A percentile compares a stretch with the other conserved stretches of the same genome.
These are phyloP conservation scores for Brachionus rotundiformis DNA, from an alignment of 1,140 invertebrate genomes.

Conservation along the genomic window DNA sequence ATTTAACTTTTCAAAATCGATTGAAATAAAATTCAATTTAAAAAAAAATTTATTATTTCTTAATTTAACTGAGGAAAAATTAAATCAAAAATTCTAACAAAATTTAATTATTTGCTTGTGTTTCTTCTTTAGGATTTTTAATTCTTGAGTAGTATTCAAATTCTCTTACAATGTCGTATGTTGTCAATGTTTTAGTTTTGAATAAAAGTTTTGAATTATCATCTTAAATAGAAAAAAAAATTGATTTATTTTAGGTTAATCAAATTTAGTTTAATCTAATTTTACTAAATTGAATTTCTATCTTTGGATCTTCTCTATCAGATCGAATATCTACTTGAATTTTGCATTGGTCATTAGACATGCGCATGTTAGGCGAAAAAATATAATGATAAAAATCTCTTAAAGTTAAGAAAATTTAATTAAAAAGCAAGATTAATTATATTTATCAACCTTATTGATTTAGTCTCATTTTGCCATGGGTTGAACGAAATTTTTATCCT, in stretches of 20 bases:
- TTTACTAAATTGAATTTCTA: slow-evolving; percentile 52
- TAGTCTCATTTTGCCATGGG: slow-evolving; percentile 38
- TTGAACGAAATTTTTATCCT: slow-evolving; percentile 42
- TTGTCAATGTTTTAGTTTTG: slow-evolving; percentile 48
- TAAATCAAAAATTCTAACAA: no score
- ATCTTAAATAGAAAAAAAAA: neutral
- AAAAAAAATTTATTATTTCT: neutral
- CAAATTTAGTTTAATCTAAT: no score
- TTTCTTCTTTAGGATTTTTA: neutral
- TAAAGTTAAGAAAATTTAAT: neutral
- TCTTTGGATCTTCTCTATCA: slow-evolving; percentile 1
- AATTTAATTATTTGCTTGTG: neutral
- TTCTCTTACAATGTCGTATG: slow-evolving; percentile 35
- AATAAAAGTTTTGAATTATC: slow-evolving; percentile 40
- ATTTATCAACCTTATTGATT: slow-evolving; percentile 28
- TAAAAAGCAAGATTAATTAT: neutral
- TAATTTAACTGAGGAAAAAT: no score
- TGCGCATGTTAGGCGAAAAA: slow-evolving; percentile 19
- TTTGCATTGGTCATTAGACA: slow-evolving; percentile 24
- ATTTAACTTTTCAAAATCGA: no score
- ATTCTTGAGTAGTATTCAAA: slow-evolving; percentile 1
- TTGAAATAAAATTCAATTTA: neutral
- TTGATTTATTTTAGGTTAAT: neutral
- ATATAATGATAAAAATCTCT: slow-evolving; percentile 51
- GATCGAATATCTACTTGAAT: slow-evolving; percentile 46